Percentiles rank a stretch among this genome's conserved stretches.
phyloP scores from a whole-genome alignment of 1,140 invertebrate species.

The Amyelois transitella region DNA sequence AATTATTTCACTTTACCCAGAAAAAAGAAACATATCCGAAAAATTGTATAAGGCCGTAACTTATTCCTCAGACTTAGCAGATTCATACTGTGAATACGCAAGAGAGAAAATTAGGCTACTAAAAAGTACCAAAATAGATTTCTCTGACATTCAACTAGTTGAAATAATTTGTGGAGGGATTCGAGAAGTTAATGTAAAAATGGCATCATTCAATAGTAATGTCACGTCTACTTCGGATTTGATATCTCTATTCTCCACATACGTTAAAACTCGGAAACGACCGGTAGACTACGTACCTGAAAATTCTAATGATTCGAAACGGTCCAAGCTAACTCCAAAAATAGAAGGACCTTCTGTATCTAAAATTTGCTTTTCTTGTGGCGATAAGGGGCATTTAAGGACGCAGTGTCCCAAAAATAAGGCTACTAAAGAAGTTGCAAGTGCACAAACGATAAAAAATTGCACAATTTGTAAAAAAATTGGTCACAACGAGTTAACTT shows the following conservation, averaged over 20 bases:
- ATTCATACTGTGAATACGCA: constrained; percentile 6
- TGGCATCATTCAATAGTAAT: constrained; percentile 4
- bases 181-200: constrained; percentile 1
- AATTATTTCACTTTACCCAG: background rate
- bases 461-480: constrained; percentile 3
- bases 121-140: constrained; percentile 4
- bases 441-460: background rate
- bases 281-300: background rate
- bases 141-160: constrained; percentile 3
- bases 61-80: background rate
- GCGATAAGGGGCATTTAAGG: background rate
- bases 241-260: constrained; percentile 4
- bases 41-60: constrained; percentile 5
- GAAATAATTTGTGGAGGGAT: constrained; percentile 11
- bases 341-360: background rate
- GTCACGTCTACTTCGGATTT: constrained; percentile 2
- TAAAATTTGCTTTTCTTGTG: background rate
- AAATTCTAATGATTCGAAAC: no score
- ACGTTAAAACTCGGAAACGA: background rate
- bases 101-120: constrained; percentile 9
- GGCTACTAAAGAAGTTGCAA: background rate
- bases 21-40: constrained; percentile 8
- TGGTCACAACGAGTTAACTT: background rate
- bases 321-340: background rate
- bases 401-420: background rate